Base-by-base conservation (phyloP, 2,797 vertebrate species). In the Gallinago solitaria region DNA sequence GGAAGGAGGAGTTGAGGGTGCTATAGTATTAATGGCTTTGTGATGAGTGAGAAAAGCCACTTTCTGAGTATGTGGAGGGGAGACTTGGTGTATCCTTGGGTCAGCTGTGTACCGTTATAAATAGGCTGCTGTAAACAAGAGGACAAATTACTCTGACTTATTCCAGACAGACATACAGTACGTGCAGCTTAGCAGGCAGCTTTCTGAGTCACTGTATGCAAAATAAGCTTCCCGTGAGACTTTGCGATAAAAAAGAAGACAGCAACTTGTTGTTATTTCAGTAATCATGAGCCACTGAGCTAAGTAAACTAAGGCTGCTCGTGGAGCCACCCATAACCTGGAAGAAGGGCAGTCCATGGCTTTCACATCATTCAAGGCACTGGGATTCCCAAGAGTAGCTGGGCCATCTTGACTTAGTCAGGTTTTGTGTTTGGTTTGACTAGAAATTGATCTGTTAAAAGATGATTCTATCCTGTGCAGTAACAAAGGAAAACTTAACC, bases 131-230 rank as follows among this genome's bases (percentile, higher is more conserved):
- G 95, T 97, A 96, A 97, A 96, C 93, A 96, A 92, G 83, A 94
- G 95, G 89, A 97, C 96, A 93, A 93, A 96, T 97, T 87, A 60
- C 91, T 96, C 77, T 97, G 93, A 89, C 88, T 97, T 95, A 90
- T 91, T 96, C 90, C 95, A 96, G 95, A 95, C 90, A 96, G 95
- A 86, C 94, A 89, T 94, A 94, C 83, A 95, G 97, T 97, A 97
- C 97, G 96, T 97, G 97, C 97, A 93, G 93, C 81, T 97, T 93
- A 82, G 95, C 97, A 97, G 97, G 97, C 94, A 96, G 96, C 93
- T 77, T 80, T 97, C 93, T 97, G 96, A 97, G 95, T 97, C 97
- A 97, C 94, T 95, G 91, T 96, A 96, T 97, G 97, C 97, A 97
- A 92, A 97, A 94, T 82, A 89, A 93, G 91, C 59, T 88, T 97